A percentile compares a stretch with the other conserved stretches of the same genome.
These are phyloP conservation scores for Drosophila engyochracea DNA, from an alignment of 2,888 invertebrate genomes.

Conservation along the genomic window DNA sequence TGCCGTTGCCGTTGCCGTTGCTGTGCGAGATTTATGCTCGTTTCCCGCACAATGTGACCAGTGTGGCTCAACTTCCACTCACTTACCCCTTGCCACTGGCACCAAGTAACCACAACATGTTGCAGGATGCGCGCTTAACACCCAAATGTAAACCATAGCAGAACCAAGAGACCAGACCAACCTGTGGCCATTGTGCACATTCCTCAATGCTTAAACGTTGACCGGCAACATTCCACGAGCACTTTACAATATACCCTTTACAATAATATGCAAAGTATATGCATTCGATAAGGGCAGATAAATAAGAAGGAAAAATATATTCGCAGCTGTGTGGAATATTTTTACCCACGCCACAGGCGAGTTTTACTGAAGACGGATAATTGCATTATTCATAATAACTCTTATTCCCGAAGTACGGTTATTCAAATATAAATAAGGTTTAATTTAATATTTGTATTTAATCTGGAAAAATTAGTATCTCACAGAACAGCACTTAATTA, in stretches of 20 bases:
- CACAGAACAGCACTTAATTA: neutral
- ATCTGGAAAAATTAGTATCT: neutral
- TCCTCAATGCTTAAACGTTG: constrained; percentile 54
- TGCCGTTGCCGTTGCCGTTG: constrained; percentile 47
- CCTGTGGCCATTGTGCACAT: constrained; percentile 61
- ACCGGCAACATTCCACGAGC: constrained; percentile 51
- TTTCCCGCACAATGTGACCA: constrained; percentile 46
- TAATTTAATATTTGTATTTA: neutral
- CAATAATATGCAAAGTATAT: neutral
- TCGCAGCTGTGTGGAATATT: neutral
- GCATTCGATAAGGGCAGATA: neutral
- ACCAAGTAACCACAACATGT: constrained; percentile 69
- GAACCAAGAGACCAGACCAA: constrained; percentile 40
- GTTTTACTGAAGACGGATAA: neutral
- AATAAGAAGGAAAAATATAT: neutral
- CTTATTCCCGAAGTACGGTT: neutral
- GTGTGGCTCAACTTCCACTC: neutral
- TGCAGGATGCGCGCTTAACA: constrained; percentile 64
- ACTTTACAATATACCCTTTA: constrained; percentile 27
- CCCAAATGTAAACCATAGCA: constrained; percentile 47
- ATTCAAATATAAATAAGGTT: neutral
- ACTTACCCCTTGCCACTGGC: neutral
- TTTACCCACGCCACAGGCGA: neutral
- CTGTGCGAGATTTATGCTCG: constrained; percentile 66
- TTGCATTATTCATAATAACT: neutral